Percentiles rank a stretch among this genome's conserved stretches.
Conservation (phyloP, 2,113 vertebrate genomes). For the Sinocyclocheilus grahami region DNA sequence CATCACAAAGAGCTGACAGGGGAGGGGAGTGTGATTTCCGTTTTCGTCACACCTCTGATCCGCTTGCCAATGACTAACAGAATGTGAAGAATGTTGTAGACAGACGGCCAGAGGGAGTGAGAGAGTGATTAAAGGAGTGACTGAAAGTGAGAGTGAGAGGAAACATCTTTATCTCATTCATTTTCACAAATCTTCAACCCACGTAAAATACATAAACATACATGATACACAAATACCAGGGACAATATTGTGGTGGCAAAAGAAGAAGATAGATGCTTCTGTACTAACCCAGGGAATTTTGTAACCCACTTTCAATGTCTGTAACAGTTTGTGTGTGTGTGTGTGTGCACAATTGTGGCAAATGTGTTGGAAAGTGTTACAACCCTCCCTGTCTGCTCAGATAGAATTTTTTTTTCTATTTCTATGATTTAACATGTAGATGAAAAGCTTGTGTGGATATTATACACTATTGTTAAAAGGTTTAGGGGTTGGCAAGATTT, state of each 20-base stretch:
- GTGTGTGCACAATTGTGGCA: too few relatives aligned
- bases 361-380: too few relatives aligned
- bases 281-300: neutral
- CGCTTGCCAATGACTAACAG: conserved; percentile 11
- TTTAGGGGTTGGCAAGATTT: too few relatives aligned
- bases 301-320: neutral
- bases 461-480: too few relatives aligned
- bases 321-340: neutral
- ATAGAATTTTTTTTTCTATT: too few relatives aligned
- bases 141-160: neutral
- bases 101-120: neutral
- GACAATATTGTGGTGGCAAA: neutral
- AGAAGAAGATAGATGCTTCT: neutral
- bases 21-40: conserved; percentile 36
- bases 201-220: neutral
- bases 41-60: conserved; percentile 33
- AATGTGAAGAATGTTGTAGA: conserved; percentile 37
- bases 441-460: too few relatives aligned
- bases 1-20: neutral
- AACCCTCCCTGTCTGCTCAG: too few relatives aligned
- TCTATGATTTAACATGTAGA: too few relatives aligned
- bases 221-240: neutral
- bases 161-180: neutral
- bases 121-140: conserved; percentile 13
- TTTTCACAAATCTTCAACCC: neutral